These are phyloP conservation scores for Sternarchorhynchus goeldii DNA, from an alignment of 2,797 vertebrate species.

Conservation along the genomic window DNA sequence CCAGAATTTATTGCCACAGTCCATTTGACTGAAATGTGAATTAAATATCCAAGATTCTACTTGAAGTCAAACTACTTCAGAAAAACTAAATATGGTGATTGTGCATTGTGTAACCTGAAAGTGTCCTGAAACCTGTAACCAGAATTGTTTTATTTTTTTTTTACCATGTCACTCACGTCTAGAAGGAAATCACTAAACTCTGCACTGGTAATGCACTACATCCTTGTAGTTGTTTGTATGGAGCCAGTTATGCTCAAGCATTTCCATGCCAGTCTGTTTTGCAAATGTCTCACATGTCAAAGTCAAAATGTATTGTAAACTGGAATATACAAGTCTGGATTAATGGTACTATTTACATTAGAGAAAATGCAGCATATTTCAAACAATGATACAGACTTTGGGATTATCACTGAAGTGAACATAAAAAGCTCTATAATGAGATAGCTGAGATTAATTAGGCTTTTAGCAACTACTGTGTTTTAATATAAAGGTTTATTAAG, in stretches of 20 bases:
- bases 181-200: slow-evolving; percentile 8
- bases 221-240: slow-evolving; percentile 34
- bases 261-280: slow-evolving; percentile 15
- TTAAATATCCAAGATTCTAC: no score
- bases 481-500: neutral
- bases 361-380: neutral
- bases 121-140: no score
- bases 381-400: neutral
- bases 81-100: no score
- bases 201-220: neutral
- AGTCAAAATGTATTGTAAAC: neutral
- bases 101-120: no score
- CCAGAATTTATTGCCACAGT: no score
- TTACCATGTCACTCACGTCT: no score
- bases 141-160: no score
- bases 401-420: no score
- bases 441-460: neutral
- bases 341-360: neutral
- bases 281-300: slow-evolving; percentile 6
- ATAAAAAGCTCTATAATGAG: no score
- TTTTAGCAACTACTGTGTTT: neutral
- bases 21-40: no score
- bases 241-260: slow-evolving; percentile 30
- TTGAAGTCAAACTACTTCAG: no score
- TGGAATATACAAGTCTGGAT: neutral